A percentile compares a stretch with the other conserved stretches of the same genome.
Conservation (phyloP, 2,113 vertebrate species). For the Pavo muticus region DNA sequence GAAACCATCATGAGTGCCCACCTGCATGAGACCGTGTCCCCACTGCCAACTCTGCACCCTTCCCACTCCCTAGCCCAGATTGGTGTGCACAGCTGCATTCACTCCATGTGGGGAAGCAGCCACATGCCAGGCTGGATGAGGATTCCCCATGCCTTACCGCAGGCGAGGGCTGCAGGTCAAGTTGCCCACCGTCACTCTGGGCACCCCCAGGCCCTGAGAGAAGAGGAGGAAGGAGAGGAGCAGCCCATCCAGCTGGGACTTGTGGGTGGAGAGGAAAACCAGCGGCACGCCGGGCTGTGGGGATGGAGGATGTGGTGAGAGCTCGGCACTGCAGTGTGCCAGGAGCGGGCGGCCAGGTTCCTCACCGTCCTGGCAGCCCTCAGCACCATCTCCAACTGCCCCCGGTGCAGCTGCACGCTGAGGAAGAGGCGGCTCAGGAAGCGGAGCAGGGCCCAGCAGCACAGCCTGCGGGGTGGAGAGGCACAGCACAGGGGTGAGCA, state of each 20-base stretch:
- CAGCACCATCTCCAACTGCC: constrained; percentile 78
- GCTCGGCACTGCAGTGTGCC: rapidly evolving
- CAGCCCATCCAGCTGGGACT: constrained; percentile 82
- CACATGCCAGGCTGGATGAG: rapidly evolving
- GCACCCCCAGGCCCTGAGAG: constrained; percentile 84
- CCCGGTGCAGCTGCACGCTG: constrained; percentile 74
- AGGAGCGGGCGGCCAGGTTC: rapidly evolving
- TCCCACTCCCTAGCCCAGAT: not conserved
- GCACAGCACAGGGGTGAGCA: not conserved
- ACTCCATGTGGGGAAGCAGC: too few species aligned
- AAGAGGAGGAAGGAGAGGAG: constrained; percentile 87
- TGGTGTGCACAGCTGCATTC: not conserved
- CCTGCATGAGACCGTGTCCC: rapidly evolving
- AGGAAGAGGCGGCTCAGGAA: constrained; percentile 72
- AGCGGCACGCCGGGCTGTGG: constrained; percentile 67
- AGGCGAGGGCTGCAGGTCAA: constrained; percentile 69
- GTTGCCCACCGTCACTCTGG: constrained; percentile 79
- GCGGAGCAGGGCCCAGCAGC: constrained; percentile 74
- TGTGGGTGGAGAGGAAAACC: constrained; percentile 85
- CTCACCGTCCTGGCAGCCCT: constrained; percentile 62
- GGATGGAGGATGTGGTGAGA: not conserved
- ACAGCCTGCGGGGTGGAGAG: constrained; percentile 35
- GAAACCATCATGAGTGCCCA: rapidly evolving
- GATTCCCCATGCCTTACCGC: constrained; percentile 64
- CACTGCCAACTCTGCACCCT: not conserved